phyloP scores from a whole-genome alignment of 2,888 invertebrate species.

The Mythimna vitellina region DNA sequence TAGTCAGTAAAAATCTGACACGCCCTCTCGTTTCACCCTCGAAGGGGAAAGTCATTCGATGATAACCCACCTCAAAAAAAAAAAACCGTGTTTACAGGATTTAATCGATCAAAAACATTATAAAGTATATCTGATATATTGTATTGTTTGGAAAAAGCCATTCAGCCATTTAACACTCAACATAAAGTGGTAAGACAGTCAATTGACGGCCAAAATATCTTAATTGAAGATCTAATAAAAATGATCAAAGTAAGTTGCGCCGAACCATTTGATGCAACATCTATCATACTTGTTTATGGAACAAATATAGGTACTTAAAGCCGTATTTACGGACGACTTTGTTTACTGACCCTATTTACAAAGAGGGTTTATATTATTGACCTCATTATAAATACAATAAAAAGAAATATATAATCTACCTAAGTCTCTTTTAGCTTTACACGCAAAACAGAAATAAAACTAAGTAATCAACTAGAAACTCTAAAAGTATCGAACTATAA shows the following conservation, averaged over 20 bases:
- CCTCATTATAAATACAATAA: neutral
- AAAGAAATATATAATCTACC: neutral
- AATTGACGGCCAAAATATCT: slow-evolving; percentile 49
- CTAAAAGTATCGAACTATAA: neutral
- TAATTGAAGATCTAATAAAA: slow-evolving; percentile 57
- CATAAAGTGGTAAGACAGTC: slow-evolving; percentile 11
- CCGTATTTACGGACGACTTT: neutral
- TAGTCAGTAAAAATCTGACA: too few relatives aligned
- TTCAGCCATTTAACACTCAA: neutral
- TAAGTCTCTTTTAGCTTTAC: too few relatives aligned
- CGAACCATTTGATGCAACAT: slow-evolving; percentile 18
- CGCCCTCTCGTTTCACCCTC: too few relatives aligned
- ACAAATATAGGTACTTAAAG: neutral
- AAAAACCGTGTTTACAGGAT: too few relatives aligned
- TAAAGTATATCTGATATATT: neutral
- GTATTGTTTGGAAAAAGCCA: slow-evolving; percentile 3
- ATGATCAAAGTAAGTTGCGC: slow-evolving; percentile 52
- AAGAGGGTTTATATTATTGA: neutral
- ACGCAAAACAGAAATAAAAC: neutral
- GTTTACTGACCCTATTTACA: neutral
- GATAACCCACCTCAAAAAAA: too few relatives aligned
- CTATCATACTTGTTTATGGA: neutral
- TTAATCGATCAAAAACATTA: neutral
- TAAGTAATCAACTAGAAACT: neutral
- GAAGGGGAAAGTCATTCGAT: too few relatives aligned